A percentile compares a stretch with the other conserved stretches of the same genome.
These are phyloP conservation scores for Ganaspis sp. DNA, from an alignment of 1,140 invertebrate species.

Conservation along the genomic window DNA sequence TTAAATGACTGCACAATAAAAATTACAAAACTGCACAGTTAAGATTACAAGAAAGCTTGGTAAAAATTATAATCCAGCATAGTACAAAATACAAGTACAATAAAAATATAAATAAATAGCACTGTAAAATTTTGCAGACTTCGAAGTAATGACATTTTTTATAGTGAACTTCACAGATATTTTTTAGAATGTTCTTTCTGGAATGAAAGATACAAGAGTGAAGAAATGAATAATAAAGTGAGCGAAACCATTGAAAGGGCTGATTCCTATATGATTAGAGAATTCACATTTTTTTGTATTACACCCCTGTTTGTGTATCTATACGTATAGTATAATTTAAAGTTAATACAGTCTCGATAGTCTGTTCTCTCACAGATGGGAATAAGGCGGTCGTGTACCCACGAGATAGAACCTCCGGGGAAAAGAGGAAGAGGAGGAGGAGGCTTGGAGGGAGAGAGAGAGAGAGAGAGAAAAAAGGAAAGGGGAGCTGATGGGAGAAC, in stretches of 20 bases:
- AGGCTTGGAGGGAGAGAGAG: slow-evolving; percentile 37
- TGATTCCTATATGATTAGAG: slow-evolving; percentile 19
- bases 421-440: slow-evolving; percentile 20
- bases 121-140: no score
- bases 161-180: no score
- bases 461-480: slow-evolving; percentile 29
- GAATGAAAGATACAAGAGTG: slow-evolving; percentile 33
- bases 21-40: no score
- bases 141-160: no score
- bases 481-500: slow-evolving; percentile 49
- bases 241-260: slow-evolving; percentile 27
- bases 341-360: slow-evolving; percentile 67
- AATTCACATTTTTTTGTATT: no score
- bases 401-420: slow-evolving; percentile 36
- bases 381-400: slow-evolving; percentile 44
- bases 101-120: no score
- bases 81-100: no score
- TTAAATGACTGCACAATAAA: no score
- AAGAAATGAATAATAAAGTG: slow-evolving; percentile 34
- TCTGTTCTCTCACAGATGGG: slow-evolving; percentile 53
- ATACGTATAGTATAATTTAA: slow-evolving; percentile 43
- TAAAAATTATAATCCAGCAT: no score
- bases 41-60: no score
- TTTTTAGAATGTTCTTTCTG: neutral
- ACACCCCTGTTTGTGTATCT: slow-evolving; percentile 39